Evolutionary conservation across 1,140 invertebrate genomes (phyloP).

Genomic region (Musca domestica): DNA sequence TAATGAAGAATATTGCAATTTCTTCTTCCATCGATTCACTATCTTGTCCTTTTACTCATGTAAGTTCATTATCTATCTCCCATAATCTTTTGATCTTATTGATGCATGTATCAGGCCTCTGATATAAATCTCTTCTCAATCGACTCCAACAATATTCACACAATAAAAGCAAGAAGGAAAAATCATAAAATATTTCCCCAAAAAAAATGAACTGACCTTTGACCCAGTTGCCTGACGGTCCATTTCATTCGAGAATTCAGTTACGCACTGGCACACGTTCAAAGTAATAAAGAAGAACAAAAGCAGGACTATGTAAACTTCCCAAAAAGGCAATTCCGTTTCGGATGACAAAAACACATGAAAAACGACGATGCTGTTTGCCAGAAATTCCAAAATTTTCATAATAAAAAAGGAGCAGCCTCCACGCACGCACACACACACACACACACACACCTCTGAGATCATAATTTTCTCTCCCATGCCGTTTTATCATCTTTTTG

Average conservation of each 20-base stretch:
- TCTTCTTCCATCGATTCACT: no score
- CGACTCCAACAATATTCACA: no score
- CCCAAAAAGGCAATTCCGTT: conserved; percentile 34
- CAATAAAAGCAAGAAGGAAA: no score
- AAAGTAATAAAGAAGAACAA: conserved; percentile 1
- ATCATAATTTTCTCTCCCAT: conserved; percentile 3
- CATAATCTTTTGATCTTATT: no score
- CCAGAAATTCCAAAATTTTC: conserved; percentile 6
- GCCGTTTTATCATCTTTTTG: no score
- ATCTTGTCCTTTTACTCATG: no score
- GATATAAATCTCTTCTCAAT: no score
- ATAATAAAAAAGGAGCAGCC: not conserved
- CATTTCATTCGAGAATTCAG: not conserved
- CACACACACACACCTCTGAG: not conserved
- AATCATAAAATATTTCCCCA: no score
- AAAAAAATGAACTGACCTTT: not conserved
- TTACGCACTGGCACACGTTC: not conserved
- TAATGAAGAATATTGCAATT: no score
- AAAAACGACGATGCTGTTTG: not conserved
- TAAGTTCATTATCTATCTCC: no score
- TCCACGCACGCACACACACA: not conserved
- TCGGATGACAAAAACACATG: conserved; percentile 33
- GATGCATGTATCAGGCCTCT: no score
- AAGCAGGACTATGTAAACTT: not conserved
- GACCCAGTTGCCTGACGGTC: not conserved